Conservation (phyloP, 2,113 vertebrate species). For the Centropristis striata region DNA sequence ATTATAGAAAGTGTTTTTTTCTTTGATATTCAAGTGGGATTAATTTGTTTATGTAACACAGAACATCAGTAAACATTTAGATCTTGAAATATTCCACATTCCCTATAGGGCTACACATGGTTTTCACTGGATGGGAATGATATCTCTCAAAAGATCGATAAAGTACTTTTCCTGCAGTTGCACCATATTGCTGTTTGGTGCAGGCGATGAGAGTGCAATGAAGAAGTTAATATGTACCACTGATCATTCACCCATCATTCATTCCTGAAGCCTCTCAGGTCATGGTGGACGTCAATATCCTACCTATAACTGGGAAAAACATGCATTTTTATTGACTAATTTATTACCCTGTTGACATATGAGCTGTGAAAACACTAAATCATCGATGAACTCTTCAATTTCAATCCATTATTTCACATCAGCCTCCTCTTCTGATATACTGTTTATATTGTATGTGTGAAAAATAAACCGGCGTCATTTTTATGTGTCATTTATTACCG, state of each 20-base stretch:
- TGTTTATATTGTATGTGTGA: not conserved
- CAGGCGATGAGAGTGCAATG: not conserved
- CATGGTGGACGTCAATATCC: not conserved
- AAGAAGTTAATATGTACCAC: not conserved
- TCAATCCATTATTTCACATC: not conserved
- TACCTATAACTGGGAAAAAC: not conserved
- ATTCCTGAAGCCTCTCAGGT: not conserved
- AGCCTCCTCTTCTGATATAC: conserved; percentile 1
- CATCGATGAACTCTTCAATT: conserved; percentile 14
- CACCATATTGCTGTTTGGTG: not conserved
- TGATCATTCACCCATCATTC: not conserved
- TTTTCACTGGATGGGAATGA: not conserved
- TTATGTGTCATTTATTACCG: not conserved
- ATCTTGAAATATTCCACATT: no score
- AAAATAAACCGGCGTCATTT: conserved; percentile 2
- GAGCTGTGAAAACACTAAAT: conserved; percentile 28
- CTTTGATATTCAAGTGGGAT: no score
- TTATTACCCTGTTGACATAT: not conserved
- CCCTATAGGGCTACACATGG: no score
- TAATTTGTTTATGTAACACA: no score
- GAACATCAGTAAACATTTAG: no score
- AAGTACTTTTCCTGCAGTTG: not conserved
- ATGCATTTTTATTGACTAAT: not conserved
- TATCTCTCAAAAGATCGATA: not conserved
- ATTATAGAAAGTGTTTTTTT: no score